Base-by-base conservation (phyloP, 2,888 invertebrate genomes). In the Chrysolina americana region DNA sequence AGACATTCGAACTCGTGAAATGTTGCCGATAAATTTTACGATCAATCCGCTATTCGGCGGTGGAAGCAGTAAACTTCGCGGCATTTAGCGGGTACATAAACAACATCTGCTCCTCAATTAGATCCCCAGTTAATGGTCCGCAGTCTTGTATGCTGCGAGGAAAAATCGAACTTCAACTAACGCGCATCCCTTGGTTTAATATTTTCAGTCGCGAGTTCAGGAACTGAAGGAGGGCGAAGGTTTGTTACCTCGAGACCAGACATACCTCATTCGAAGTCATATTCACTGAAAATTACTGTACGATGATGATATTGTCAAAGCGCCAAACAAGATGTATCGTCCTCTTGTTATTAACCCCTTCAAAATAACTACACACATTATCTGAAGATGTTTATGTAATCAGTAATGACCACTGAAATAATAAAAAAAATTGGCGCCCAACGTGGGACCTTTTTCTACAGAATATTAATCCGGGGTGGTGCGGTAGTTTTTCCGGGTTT, bases 51-150 rank as follows among this genome's bases (percentile, higher is more conserved):
- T 36, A 28, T 23, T 28, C 59, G 59, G 59, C 9, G 59, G 59
- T 59, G 28, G 59, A 59, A 17, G 59, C 36, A 59, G 59, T 59
- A 28, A 59, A 59, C 59, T 59, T 36, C 59, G 15, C 36, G 36
- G 36, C 28, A n/a, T 59, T 59, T 59, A 59, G 59, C 59, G 59
- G 59, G 59, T 59, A 59, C 59, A 59, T 59, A 59, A 59, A 59
- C 59, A 59, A 59, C 59, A 59, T 59, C 59, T 59, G 59, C 36
- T 59, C 36, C 59, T 59, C 59, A 28, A 59, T 59, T 59, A 59
- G 59, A 23, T 59, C 36, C 36, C 59, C 13, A 28, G 15, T 59
- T 28, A 36, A 59, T 59, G 59, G 59, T 28, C 9, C 28, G 36
- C 23, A 59, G n/a, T 36, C 36, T 59, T 13, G 59, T 59, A 19